Evolutionary conservation across 1,140 invertebrate species (phyloP).

Genomic region (Lepidurus packardi): DNA sequence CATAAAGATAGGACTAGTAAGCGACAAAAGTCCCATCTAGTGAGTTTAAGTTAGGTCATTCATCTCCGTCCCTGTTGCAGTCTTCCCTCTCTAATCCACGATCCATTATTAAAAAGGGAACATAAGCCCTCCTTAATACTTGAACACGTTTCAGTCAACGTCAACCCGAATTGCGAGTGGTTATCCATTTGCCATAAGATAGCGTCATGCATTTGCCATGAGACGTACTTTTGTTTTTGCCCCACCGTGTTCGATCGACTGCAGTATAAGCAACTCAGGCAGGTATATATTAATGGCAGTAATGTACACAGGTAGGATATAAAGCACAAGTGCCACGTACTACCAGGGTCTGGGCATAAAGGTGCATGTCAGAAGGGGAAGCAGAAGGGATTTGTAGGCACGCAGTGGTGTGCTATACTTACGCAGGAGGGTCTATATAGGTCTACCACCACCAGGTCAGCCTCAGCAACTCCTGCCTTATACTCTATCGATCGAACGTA

Average conservation of each 20-base stretch:
- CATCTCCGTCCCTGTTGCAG: neutral
- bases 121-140: neutral
- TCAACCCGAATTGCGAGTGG: neutral
- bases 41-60: neutral
- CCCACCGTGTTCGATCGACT: neutral
- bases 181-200: neutral
- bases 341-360: neutral
- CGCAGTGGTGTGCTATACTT: conserved; percentile 14
- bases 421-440: neutral
- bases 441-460: neutral
- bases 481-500: neutral
- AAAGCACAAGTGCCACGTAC: conserved; percentile 4
- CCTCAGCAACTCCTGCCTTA: neutral
- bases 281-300: neutral
- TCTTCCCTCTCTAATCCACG: neutral
- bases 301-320: conserved; percentile 18
- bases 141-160: neutral
- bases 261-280: neutral
- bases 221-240: neutral
- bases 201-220: neutral
- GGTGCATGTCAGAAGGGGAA: neutral
- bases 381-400: neutral
- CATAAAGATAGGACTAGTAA: too few species aligned
- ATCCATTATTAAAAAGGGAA: neutral
- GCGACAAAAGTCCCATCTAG: too few species aligned